A percentile compares a stretch with the other conserved stretches of the same genome.
These are phyloP conservation scores for Spisula solida DNA, from an alignment of 2,888 invertebrate genomes.

Conservation along the genomic window DNA sequence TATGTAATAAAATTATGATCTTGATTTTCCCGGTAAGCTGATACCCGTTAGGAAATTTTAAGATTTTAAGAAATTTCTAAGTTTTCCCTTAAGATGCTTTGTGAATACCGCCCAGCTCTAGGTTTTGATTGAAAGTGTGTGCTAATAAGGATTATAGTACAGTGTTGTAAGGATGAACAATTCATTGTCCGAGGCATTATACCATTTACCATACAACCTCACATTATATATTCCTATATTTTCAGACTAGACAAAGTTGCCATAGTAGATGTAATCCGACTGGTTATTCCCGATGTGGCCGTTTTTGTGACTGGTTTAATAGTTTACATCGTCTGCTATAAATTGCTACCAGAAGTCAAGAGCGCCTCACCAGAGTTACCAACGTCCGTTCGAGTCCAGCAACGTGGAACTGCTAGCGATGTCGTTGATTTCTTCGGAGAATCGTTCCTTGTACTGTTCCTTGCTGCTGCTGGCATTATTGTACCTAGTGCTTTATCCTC, in stretches of 20 bases:
- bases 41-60: too few species aligned
- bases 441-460: conserved; percentile 78
- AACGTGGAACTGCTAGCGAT: conserved; percentile 64
- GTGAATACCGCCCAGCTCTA: too few species aligned
- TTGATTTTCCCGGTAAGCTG: too few species aligned
- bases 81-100: too few species aligned
- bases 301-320: conserved; percentile 81
- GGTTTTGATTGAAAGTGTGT: too few species aligned
- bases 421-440: conserved; percentile 80
- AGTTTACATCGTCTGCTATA: conserved; percentile 79
- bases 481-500: conserved; percentile 94
- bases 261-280: conserved; percentile 79
- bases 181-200: too few species aligned
- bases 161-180: too few species aligned
- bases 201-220: too few species aligned
- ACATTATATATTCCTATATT: conserved; percentile 27
- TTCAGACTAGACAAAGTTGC: conserved; percentile 80
- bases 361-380: conserved; percentile 57
- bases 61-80: too few species aligned
- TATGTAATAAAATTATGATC: too few species aligned
- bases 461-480: conserved; percentile 90
- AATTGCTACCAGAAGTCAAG: conserved; percentile 69
- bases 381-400: conserved; percentile 60
- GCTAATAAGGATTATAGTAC: too few species aligned
- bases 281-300: conserved; percentile 84